Base-by-base conservation (phyloP, 2,113 vertebrate genomes). In the Meriones unguiculatus region DNA sequence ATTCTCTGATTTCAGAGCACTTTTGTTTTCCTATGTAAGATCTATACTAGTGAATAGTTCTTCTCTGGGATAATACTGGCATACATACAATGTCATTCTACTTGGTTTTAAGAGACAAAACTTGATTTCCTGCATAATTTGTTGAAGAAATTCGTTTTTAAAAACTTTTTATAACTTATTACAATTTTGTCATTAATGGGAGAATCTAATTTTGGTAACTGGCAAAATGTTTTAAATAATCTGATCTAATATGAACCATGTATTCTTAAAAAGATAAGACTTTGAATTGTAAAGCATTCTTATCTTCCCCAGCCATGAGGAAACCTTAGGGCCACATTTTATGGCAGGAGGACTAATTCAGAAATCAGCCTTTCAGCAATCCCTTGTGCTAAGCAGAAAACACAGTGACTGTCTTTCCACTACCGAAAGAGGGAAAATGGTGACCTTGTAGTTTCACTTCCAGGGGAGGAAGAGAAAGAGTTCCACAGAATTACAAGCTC, bases 131-230 rank as follows among this genome's bases (percentile, higher is more conserved):
- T 67, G 1, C 1, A 62, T 64, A 76, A 59, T 87, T 91, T 25
- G 50, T 93, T 97, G 72, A 91, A 93, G 87, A 67, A 87, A 95
- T 73, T 15, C 86, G 28, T 77, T 78, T 94, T 96, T 25, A 86
- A 82, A 65, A 11, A 11, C 1, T 30, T 90, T 90, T 90, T 62
- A 38, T 93, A 93, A 93, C 13, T 65, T 22, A 35, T 81, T 85
- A 41, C 28, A 93, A 28, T 62, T 84, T 94, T 90, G 2, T 67
- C 67, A 87, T 93, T 89, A 89, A n/a, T 35, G 70, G 6, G 28
- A 80, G 89, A 93, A 80, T 72, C 32, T 90, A 76, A 82, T 82
- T 76, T 84, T 50, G 41, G 54, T 54, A 84, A 57, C 46, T 54
- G 15, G 0, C 89, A 90, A 75, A 80, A 30, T 90, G 73, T 81